These are phyloP conservation scores for Sebastes hubbsi DNA, from an alignment of 2,797 vertebrate genomes.

Conservation along the genomic window DNA sequence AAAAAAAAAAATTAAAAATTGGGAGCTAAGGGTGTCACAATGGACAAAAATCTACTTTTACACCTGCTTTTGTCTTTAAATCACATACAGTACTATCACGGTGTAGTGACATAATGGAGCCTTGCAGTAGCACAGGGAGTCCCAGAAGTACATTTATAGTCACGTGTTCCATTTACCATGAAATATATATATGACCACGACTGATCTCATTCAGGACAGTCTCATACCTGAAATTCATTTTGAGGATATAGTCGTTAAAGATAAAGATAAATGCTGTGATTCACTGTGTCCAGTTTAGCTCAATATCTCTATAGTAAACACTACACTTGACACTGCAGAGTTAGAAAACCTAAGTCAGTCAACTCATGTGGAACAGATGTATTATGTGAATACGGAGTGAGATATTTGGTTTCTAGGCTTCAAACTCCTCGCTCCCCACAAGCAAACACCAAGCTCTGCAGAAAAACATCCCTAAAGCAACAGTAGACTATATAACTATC, in stretches of 20 bases:
- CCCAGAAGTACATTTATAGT: background rate
- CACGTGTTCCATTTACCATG: background rate
- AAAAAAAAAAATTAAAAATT: too few species aligned
- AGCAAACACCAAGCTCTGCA: background rate
- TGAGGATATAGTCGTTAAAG: background rate
- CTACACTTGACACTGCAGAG: background rate
- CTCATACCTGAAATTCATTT: background rate
- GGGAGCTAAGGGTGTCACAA: background rate
- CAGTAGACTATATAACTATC: background rate
- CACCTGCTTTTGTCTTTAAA: background rate
- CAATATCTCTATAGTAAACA: background rate
- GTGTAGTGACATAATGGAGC: background rate
- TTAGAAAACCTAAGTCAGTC: slow-evolving; percentile 1
- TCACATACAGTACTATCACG: background rate
- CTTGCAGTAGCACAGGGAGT: background rate
- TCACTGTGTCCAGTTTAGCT: background rate
- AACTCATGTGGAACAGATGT: background rate
- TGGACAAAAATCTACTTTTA: background rate
- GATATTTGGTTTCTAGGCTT: background rate
- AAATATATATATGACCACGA: background rate
- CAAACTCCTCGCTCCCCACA: background rate
- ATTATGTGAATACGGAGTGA: background rate
- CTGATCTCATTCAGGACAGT: too few species aligned
- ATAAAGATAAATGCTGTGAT: background rate
- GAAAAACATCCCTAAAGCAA: slow-evolving; percentile 2